phyloP scores from a whole-genome alignment of 2,888 invertebrate species.

The Drosophila lacicola region DNA sequence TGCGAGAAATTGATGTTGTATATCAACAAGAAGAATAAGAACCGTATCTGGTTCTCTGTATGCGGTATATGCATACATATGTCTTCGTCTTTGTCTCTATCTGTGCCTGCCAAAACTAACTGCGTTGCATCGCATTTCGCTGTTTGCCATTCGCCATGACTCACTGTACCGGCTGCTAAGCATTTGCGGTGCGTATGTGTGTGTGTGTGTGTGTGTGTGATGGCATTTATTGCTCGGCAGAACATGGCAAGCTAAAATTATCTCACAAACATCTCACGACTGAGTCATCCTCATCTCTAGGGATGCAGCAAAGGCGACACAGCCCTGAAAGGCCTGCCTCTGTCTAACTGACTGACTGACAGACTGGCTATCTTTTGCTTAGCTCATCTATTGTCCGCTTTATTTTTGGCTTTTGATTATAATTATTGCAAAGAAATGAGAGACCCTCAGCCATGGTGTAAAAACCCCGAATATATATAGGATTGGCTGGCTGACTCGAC shows the following conservation, averaged over 20 bases:
- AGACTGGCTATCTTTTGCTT: background rate
- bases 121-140: constrained; percentile 47
- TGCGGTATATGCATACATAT: constrained; percentile 6
- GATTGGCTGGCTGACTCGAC: background rate
- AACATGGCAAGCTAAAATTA: constrained; percentile 55
- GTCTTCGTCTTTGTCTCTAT: constrained; percentile 20
- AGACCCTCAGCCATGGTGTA: too few species aligned
- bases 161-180: constrained; percentile 44
- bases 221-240: constrained; percentile 50
- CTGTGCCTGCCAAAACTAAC: constrained; percentile 50
- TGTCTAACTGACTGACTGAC: background rate
- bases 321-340: too few species aligned
- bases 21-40: constrained; percentile 8
- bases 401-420: background rate
- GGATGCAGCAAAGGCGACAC: constrained; percentile 14
- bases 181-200: constrained; percentile 13
- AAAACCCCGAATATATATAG: too few species aligned
- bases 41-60: constrained; percentile 26
- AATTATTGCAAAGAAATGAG: background rate
- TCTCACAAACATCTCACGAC: constrained; percentile 31
- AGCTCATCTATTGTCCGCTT: constrained; percentile 1
- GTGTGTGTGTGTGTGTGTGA: constrained; percentile 19
- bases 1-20: constrained; percentile 22
- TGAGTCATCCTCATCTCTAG: constrained; percentile 39
- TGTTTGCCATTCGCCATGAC: constrained; percentile 39